phyloP scores from a whole-genome alignment of 2,797 vertebrate species.

The Tamandua tetradactyla region DNA sequence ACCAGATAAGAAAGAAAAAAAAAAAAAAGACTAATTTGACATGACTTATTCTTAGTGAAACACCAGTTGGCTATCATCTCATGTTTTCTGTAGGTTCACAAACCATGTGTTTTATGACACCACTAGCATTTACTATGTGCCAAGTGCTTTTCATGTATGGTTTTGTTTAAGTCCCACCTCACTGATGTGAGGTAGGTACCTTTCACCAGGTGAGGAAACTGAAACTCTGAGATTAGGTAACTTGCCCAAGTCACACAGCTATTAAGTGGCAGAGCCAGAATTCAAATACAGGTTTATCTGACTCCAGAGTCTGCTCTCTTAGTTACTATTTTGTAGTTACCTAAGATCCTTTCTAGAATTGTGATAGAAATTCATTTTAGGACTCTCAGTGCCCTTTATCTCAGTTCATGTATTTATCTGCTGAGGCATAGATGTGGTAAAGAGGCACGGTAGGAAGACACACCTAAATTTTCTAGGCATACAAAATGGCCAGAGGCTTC shows the following conservation, averaged over 20 bases:
- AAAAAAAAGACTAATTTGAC: neutral
- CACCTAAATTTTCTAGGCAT: neutral
- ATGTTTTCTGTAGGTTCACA: neutral
- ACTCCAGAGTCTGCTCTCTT: neutral
- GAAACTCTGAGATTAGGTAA: neutral
- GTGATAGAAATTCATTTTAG: neutral
- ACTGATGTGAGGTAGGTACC: neutral
- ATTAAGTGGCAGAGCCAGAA: neutral
- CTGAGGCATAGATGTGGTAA: neutral
- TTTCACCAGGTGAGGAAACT: neutral
- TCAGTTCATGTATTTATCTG: slow-evolving; percentile 5
- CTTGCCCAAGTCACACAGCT: neutral
- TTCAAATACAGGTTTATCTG: neutral
- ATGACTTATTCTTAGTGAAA: neutral
- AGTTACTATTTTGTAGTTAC: neutral
- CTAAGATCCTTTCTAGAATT: neutral
- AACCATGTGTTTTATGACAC: neutral
- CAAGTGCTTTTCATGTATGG: neutral
- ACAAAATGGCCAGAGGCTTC: neutral
- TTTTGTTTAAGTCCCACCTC: neutral
- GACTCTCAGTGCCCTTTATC: neutral
- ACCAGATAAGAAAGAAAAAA: neutral
- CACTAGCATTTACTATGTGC: neutral
- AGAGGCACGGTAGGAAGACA: neutral
- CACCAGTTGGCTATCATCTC: neutral